phyloP scores from a whole-genome alignment of 2,888 invertebrate genomes.

The Abrostola tripartita region DNA sequence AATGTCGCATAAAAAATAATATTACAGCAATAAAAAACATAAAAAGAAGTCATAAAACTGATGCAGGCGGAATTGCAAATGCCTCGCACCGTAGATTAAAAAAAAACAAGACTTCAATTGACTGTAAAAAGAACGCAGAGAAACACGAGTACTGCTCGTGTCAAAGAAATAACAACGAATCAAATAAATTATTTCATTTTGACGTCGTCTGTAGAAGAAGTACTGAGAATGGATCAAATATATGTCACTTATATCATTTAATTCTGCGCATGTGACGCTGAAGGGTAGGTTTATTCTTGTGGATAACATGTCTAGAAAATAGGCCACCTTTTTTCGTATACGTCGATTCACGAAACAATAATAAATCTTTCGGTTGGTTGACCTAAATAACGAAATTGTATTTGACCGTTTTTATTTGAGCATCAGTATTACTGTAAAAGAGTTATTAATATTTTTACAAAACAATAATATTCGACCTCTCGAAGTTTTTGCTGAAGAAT shows the following conservation, averaged over 20 bases:
- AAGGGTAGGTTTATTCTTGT: too few species aligned
- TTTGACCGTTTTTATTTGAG: too few species aligned
- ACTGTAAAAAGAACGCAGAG: slow-evolving; percentile 31
- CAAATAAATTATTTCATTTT: slow-evolving; percentile 18
- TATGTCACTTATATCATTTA: neutral
- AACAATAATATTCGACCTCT: too few species aligned
- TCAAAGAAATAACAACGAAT: slow-evolving; percentile 31
- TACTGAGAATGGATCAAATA: neutral
- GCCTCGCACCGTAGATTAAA: slow-evolving; percentile 41
- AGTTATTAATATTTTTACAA: too few species aligned
- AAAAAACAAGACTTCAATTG: slow-evolving; percentile 41
- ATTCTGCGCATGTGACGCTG: neutral
- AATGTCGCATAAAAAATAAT: too few species aligned
- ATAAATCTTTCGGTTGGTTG: too few species aligned
- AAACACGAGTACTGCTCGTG: slow-evolving; percentile 27
- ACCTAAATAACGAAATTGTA: too few species aligned
- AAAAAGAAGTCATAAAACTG: neutral
- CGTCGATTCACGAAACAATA: too few species aligned
- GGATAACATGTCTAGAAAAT: too few species aligned
- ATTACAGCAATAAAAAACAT: slow-evolving; percentile 3
- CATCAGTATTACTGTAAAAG: too few species aligned
- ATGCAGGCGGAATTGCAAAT: slow-evolving; percentile 1
- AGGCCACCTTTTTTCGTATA: too few species aligned
- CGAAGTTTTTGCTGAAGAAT: too few species aligned
- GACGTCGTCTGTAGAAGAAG: slow-evolving; percentile 8